These are phyloP conservation scores for Aselliscus stoliczkanus DNA, from an alignment of 2,797 vertebrate genomes.

Conservation along the genomic window DNA sequence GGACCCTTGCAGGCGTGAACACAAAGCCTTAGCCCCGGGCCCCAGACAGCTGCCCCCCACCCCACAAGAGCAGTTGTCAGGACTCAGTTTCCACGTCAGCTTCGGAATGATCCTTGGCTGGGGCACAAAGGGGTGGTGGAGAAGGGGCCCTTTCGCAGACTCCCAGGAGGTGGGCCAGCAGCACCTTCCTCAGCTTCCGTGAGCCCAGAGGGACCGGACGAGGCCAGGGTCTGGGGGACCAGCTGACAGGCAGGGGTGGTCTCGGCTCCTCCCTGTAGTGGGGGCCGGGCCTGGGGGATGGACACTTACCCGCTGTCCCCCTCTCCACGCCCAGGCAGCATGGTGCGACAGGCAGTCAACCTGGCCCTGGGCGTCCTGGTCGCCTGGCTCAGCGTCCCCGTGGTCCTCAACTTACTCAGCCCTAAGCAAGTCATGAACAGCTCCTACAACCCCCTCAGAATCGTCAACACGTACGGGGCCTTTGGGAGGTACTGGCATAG, in stretches of 20 bases:
- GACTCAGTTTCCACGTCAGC: not conserved
- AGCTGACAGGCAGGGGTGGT: not conserved
- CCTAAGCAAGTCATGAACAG: conserved; percentile 94
- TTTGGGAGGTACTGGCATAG: conserved; percentile 89
- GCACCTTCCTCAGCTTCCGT: not conserved
- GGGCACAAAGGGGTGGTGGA: not conserved
- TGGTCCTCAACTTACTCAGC: conserved; percentile 91
- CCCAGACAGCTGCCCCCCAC: not conserved
- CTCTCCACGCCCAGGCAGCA: conserved; percentile 80
- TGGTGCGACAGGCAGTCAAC: conserved; percentile 84
- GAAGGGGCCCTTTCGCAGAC: not conserved
- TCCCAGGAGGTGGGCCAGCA: not conserved
- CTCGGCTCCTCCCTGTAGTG: not conserved
- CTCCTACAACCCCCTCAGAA: conserved; percentile 91
- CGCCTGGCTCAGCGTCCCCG: conserved; percentile 90
- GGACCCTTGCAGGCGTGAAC: not conserved
- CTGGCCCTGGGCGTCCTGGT: conserved; percentile 88
- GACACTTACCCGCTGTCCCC: not conserved
- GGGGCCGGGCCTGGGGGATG: not conserved
- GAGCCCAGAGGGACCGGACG: not conserved
- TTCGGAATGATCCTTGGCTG: not conserved
- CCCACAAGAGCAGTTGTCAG: not conserved
- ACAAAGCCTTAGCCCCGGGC: not conserved
- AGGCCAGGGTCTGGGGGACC: not conserved
- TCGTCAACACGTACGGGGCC: conserved; percentile 97